Percentiles rank a stretch among this genome's conserved stretches.
Evolutionary conservation across 2,888 invertebrate genomes (phyloP).

Genomic region (Lamellibrachia satsuma): DNA sequence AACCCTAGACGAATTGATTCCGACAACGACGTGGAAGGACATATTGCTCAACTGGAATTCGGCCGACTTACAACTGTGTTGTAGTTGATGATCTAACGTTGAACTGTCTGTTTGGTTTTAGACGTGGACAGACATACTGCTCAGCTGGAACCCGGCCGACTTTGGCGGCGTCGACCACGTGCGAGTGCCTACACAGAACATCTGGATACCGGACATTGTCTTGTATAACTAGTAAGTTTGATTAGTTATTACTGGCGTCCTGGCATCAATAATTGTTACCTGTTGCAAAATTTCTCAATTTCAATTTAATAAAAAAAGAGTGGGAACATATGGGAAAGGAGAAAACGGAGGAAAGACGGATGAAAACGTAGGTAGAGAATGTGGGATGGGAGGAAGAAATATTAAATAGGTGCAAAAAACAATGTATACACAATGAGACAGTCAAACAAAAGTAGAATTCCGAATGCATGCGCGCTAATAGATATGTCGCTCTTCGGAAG

Average conservation of each 20-base stretch:
- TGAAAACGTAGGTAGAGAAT: background rate
- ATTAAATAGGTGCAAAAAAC: background rate
- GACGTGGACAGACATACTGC: slow-evolving; percentile 60
- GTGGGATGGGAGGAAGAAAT: background rate
- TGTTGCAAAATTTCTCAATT: too few relatives aligned
- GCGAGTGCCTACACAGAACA: slow-evolving; percentile 55
- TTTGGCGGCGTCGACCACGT: slow-evolving; percentile 57
- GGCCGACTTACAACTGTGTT: background rate
- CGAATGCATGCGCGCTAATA: background rate
- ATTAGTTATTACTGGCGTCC: too few relatives aligned
- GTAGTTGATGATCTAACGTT: background rate
- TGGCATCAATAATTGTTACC: too few relatives aligned
- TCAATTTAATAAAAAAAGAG: background rate
- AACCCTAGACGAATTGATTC: too few relatives aligned
- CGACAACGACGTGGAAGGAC: too few relatives aligned
- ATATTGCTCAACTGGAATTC: too few relatives aligned
- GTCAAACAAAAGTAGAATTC: background rate
- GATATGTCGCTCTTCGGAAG: background rate
- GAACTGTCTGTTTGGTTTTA: slow-evolving; percentile 35
- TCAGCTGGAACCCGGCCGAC: slow-evolving; percentile 57
- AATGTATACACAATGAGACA: background rate
- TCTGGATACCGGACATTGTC: slow-evolving; percentile 64
- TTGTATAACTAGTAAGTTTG: slow-evolving; percentile 62
- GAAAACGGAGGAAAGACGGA: background rate
- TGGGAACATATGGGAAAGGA: background rate